Conservation (phyloP, 2,888 invertebrate genomes). For the Lochmaea capreae region DNA sequence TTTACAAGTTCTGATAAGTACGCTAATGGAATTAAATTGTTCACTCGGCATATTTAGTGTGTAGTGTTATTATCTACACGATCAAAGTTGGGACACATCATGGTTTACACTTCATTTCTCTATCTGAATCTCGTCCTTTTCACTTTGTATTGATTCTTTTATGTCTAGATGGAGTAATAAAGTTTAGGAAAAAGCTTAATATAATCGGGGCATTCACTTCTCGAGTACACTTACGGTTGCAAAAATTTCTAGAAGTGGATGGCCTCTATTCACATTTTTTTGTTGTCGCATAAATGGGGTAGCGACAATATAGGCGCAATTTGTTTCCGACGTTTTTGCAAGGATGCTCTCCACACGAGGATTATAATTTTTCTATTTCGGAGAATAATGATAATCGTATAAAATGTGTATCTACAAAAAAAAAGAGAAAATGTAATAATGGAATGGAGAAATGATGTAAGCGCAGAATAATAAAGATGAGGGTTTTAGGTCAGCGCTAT, state of each 20-base stretch:
- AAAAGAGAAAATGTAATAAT: constrained; percentile 1
- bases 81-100: constrained; percentile 56
- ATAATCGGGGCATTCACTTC: constrained; percentile 36
- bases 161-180: constrained; percentile 43
- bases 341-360: background rate
- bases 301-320: constrained; percentile 26
- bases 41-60: constrained; percentile 54
- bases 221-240: constrained; percentile 32
- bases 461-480: background rate
- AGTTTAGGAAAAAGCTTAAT: constrained; percentile 43
- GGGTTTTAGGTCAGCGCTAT: background rate
- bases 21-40: constrained; percentile 41
- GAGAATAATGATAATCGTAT: constrained; percentile 8
- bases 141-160: constrained; percentile 47
- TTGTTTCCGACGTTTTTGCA: constrained; percentile 27
- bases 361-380: constrained; percentile 29
- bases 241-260: constrained; percentile 34
- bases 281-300: constrained; percentile 31
- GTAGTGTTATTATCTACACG: constrained; percentile 53
- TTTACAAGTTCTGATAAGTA: too few species aligned
- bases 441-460: background rate
- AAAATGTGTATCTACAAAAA: background rate
- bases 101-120: constrained; percentile 61
- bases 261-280: constrained; percentile 26
- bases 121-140: constrained; percentile 49